Evolutionary conservation across 2,797 vertebrate genomes (phyloP).

Genomic region (Neostethus bicornis): DNA sequence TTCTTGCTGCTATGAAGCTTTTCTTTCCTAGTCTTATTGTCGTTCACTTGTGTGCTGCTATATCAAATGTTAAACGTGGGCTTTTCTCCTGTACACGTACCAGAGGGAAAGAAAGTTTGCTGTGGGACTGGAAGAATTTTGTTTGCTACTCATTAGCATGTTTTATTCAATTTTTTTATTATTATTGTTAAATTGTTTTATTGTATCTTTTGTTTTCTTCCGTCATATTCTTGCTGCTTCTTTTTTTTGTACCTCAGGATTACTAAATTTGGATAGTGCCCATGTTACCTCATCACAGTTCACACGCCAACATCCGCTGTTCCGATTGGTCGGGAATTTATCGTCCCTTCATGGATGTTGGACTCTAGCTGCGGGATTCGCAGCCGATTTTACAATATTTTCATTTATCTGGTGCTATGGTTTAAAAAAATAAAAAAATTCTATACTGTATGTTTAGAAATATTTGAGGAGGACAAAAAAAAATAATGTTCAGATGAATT

Average conservation of each 20-base stretch:
- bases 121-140: slow-evolving; percentile 90
- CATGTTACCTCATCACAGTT: slow-evolving; percentile 91
- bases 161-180: slow-evolving; percentile 68
- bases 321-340: slow-evolving; percentile 63
- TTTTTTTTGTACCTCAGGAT: slow-evolving; percentile 91
- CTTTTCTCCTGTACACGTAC: slow-evolving; percentile 80
- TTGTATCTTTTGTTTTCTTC: slow-evolving; percentile 63
- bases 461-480: slow-evolving; percentile 50
- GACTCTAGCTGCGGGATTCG: slow-evolving; percentile 34
- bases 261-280: slow-evolving; percentile 84
- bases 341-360: slow-evolving; percentile 5
- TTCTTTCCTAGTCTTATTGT: slow-evolving; percentile 91
- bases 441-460: slow-evolving; percentile 41
- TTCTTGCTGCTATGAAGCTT: slow-evolving; percentile 93
- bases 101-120: slow-evolving; percentile 82
- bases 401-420: slow-evolving; percentile 57
- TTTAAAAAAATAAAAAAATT: slow-evolving; percentile 38
- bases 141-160: slow-evolving; percentile 77
- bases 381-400: slow-evolving; percentile 47
- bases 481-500: slow-evolving; percentile 53
- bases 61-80: slow-evolving; percentile 91
- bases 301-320: slow-evolving; percentile 57
- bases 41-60: slow-evolving; percentile 98
- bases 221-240: slow-evolving; percentile 83
- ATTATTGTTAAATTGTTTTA: slow-evolving; percentile 17